Conservation (phyloP, 2,113 vertebrate species). For the Puffinus mauretanicus region DNA sequence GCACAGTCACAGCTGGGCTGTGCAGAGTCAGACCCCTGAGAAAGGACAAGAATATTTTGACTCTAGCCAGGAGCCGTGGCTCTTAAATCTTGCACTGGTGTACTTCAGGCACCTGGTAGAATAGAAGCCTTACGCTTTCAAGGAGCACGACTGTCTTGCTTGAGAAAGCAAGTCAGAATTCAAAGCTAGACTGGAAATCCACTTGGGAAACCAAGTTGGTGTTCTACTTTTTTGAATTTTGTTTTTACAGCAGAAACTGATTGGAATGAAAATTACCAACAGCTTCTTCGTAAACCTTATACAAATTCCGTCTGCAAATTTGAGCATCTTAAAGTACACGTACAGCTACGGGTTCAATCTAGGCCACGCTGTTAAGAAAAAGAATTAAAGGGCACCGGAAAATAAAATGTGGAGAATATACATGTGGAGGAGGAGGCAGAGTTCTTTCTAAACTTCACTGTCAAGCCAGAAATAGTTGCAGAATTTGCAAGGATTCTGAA, state of each 20-base stretch:
- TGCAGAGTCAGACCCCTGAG: neutral
- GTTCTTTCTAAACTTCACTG: neutral
- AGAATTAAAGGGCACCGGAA: neutral
- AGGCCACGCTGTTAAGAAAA: neutral
- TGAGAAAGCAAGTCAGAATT: slow-evolving; percentile 42
- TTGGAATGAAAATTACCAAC: neutral
- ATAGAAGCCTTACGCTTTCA: neutral
- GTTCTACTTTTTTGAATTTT: neutral
- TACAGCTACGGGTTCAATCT: neutral
- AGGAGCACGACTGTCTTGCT: neutral
- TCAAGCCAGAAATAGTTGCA: neutral
- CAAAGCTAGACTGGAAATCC: neutral
- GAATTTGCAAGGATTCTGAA: neutral
- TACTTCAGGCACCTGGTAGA: neutral
- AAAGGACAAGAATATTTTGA: neutral
- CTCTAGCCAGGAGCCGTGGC: neutral
- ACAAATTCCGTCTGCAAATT: neutral
- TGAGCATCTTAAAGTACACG: neutral
- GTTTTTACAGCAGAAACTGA: neutral
- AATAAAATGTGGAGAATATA: neutral
- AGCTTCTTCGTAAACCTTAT: neutral
- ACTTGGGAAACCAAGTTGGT: neutral
- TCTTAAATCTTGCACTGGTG: neutral
- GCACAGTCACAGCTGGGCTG: neutral
- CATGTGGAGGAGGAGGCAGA: neutral